Evolutionary conservation across 2,888 invertebrate genomes (phyloP).

Genomic region (Parnassius glacialis): DNA sequence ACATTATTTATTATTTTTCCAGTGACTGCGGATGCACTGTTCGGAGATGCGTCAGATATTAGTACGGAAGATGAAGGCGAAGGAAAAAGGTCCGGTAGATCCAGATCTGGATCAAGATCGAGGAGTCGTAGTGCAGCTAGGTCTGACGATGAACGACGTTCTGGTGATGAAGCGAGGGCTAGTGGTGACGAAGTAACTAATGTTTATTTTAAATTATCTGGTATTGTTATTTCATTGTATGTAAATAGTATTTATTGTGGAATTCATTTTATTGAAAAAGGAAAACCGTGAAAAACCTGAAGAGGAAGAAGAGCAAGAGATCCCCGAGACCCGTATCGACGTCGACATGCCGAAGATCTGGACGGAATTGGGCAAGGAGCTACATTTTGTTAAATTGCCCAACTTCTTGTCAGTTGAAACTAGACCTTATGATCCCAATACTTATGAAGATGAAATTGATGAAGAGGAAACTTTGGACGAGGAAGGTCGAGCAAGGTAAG

Average conservation of each 20-base stretch:
- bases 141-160: conserved; percentile 62
- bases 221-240: not conserved
- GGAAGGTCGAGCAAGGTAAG: conserved; percentile 93
- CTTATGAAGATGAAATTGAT: conserved; percentile 99
- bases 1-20: conserved; percentile 25
- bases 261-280: conserved; percentile 34
- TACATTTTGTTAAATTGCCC: conserved; percentile 98
- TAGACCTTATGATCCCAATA: conserved; percentile 95
- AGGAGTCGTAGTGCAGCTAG: conserved; percentile 51
- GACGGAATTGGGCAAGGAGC: conserved; percentile 94
- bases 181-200: conserved; percentile 64
- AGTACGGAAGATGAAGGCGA: conserved; percentile 90
- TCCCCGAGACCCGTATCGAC: conserved; percentile 96
- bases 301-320: conserved; percentile 88
- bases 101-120: conserved; percentile 50
- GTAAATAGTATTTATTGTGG: not conserved
- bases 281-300: conserved; percentile 82
- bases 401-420: conserved; percentile 99
- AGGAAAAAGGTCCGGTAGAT: conserved; percentile 42
- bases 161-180: conserved; percentile 71
- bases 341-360: conserved; percentile 98
- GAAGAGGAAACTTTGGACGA: conserved; percentile 99
- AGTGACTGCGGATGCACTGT: conserved; percentile 91
- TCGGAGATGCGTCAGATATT: conserved; percentile 96
- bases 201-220: not conserved